Evolutionary conservation across 2,113 vertebrate species (phyloP).

Genomic region (Lepidothrix coronata): DNA sequence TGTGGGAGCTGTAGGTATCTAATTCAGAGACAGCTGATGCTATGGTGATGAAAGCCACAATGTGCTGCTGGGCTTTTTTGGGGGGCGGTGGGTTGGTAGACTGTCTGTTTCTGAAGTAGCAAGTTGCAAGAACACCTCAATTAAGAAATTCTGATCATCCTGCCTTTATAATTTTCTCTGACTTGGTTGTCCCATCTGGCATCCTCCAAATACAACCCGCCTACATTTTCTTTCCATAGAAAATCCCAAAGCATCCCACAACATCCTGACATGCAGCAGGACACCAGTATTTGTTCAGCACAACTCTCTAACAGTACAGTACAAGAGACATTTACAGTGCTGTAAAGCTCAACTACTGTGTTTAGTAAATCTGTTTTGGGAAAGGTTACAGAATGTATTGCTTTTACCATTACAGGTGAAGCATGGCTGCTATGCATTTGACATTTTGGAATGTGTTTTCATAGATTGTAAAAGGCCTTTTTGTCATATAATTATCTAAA

Average conservation of each 20-base stretch:
- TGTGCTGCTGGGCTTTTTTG: too few species aligned
- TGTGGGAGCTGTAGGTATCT: not conserved
- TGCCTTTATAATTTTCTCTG: not conserved
- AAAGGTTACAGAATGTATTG: not conserved
- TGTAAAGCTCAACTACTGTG: not conserved
- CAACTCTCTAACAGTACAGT: not conserved
- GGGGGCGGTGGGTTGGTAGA: rapidly evolving
- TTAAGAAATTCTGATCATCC: not conserved
- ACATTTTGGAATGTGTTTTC: slow-evolving; percentile 34
- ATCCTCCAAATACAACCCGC: not conserved
- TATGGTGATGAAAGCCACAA: not conserved
- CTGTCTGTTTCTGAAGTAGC: not conserved
- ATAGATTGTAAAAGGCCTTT: slow-evolving; percentile 26
- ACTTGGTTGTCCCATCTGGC: not conserved
- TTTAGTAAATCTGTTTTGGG: not conserved
- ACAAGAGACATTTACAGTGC: not conserved
- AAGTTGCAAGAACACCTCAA: not conserved
- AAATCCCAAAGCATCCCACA: not conserved
- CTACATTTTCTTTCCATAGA: not conserved
- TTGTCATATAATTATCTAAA: slow-evolving; percentile 13
- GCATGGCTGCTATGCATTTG: not conserved
- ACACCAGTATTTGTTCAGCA: not conserved
- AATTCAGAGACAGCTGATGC: not conserved
- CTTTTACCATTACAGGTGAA: not conserved
- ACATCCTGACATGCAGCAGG: not conserved